A percentile compares a stretch with the other conserved stretches of the same genome.
phyloP scores from a whole-genome alignment of 2,888 invertebrate species.

The Meloe dianella region DNA sequence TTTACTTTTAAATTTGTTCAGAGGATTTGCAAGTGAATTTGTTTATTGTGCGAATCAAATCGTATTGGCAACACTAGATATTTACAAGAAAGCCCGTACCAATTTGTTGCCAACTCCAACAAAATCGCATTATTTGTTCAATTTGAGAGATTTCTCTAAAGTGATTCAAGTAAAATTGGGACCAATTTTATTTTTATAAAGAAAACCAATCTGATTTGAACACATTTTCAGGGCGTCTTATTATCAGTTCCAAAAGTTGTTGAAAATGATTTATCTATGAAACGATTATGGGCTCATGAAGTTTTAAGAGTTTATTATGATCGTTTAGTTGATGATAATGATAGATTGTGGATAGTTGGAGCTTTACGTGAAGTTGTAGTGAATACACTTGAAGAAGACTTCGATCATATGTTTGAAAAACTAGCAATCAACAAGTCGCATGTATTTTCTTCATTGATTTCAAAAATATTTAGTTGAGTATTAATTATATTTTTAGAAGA shows the following conservation, averaged over 20 bases:
- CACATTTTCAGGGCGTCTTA: constrained; percentile 77
- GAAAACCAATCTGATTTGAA: too few relatives aligned
- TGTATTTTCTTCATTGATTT: too few relatives aligned
- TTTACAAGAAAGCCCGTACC: constrained; percentile 84
- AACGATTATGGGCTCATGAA: constrained; percentile 94
- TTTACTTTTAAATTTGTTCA: too few relatives aligned
- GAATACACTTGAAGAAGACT: constrained; percentile 58
- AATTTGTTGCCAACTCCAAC: constrained; percentile 89
- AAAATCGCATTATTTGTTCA: constrained; percentile 94
- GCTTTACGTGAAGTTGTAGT: constrained; percentile 70
- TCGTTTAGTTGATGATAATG: constrained; percentile 82
- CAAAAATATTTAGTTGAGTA: too few relatives aligned
- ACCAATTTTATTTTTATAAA: background rate
- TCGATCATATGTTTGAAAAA: constrained; percentile 64
- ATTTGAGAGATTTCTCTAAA: constrained; percentile 90
- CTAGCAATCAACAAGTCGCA: constrained; percentile 57
- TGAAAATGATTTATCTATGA: constrained; percentile 79
- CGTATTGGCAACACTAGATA: constrained; percentile 82
- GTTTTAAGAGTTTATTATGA: constrained; percentile 91
- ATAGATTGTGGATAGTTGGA: constrained; percentile 80
- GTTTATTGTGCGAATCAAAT: constrained; percentile 91
- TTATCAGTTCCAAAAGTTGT: constrained; percentile 92
- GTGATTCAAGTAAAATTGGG: constrained; percentile 78
- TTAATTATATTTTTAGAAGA: constrained; percentile 54
- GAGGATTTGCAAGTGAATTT: constrained; percentile 93